Evolutionary conservation across 2,113 vertebrate genomes (phyloP), one percentile per base, ranked within the genome.

Genomic region (Takifugu bimaculatus): DNA sequence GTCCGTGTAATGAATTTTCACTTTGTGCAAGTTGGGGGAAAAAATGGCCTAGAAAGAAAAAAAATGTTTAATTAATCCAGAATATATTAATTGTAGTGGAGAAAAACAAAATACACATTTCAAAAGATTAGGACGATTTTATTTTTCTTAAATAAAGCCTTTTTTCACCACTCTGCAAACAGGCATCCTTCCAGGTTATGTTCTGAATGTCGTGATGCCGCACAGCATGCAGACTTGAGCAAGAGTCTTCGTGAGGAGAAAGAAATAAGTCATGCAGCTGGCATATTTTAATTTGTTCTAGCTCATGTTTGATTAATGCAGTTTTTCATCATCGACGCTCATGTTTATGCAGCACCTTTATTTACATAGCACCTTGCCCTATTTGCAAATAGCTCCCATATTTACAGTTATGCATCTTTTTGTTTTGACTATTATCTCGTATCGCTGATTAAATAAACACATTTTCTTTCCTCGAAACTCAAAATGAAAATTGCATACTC

Each of bases 301-400:
- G 75, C 72, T 84, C 81, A 84, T 84, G 82, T 84, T 85, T 87
- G 78, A 84, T 85, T 84, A 84, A 87, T 83, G 76, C 61, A 74
- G 56, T 87, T 88, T 74, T 73, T 82, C 63, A 63, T 58, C 58
- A 73, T 79, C 72, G 58, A 72, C 60, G 59, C 79, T 75, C 74
- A 74, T 84, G 78, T 73, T 78, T 84, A 84, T 85, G 77, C 77
- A 49, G 66, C 57, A 69, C 61, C 66, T 63, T 79, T 82, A 85
- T 85, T 85, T 85, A 83, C 74, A 75, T 77, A 78, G 77, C 72
- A 73, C 72, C 72, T 81, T 75, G 63, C 51, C 70, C 63, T 78
- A 72, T 83, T 85, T 82, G 75, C 74, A 81, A 80, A 75, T 70
- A 66, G 59, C 72, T 75, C 66, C 55, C 53, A 68, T 81, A 80